These are phyloP conservation scores for Nettapus auritus DNA, from an alignment of 2,113 vertebrate genomes.

Conservation along the genomic window DNA sequence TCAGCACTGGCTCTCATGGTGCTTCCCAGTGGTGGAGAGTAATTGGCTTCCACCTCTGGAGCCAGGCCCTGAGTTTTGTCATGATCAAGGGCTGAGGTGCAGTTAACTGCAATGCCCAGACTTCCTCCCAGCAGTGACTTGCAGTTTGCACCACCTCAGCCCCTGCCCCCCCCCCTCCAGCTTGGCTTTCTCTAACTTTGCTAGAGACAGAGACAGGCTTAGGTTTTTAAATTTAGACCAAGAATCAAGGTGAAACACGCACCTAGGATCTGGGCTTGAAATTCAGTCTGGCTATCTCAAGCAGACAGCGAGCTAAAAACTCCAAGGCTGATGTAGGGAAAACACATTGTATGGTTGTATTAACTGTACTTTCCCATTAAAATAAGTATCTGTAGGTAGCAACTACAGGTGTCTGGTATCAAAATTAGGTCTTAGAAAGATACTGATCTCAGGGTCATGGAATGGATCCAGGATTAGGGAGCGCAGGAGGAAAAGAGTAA, in stretches of 20 bases:
- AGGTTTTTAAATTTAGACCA: not conserved
- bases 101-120: too few relatives aligned
- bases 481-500: not conserved
- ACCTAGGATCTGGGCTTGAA: not conserved
- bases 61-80: not conserved
- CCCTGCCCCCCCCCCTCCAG: not conserved
- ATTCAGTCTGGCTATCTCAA: not conserved
- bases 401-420: not conserved
- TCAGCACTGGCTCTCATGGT: not conserved
- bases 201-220: not conserved
- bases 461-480: not conserved
- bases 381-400: not conserved
- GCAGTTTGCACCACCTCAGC: not conserved
- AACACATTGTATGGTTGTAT: not conserved
- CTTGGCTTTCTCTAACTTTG: not conserved
- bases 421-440: not conserved
- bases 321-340: not conserved
- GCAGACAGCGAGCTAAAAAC: not conserved
- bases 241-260: not conserved
- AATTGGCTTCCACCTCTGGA: not conserved
- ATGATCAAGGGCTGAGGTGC: not conserved
- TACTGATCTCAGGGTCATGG: not conserved
- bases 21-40: not conserved
- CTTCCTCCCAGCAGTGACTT: not conserved
- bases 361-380: not conserved